These are phyloP conservation scores for Xylocopa sonorina DNA, from an alignment of 1,140 invertebrate genomes.

Conservation along the genomic window DNA sequence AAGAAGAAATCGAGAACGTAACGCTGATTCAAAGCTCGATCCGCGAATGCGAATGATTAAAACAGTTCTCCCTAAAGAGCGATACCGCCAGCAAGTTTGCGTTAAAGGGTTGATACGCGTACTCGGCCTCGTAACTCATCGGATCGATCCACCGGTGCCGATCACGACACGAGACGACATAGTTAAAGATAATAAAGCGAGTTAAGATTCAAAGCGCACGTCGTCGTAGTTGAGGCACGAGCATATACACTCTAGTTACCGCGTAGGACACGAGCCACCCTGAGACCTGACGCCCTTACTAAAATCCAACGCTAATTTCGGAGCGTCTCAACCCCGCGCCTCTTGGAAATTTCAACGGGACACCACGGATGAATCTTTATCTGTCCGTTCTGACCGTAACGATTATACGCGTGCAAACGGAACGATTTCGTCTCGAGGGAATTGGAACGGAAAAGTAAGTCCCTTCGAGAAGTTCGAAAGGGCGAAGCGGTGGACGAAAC, in stretches of 20 bases:
- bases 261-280: slow-evolving; percentile 22
- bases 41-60: no score
- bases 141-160: not conserved
- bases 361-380: not conserved
- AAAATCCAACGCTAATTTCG: slow-evolving; percentile 60
- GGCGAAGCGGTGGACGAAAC: not conserved
- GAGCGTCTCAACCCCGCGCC: slow-evolving; percentile 21
- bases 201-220: slow-evolving; percentile 71
- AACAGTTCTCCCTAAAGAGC: no score
- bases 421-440: not conserved
- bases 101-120: no score
- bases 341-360: slow-evolving; percentile 35
- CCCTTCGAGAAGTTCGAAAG: not conserved
- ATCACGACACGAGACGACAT: slow-evolving; percentile 3
- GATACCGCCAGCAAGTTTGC: no score
- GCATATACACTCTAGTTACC: slow-evolving; percentile 55
- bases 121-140: not conserved
- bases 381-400: not conserved
- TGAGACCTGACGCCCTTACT: slow-evolving; percentile 68
- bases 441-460: not conserved
- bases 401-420: not conserved
- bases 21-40: no score
- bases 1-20: no score
- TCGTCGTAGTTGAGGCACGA: slow-evolving; percentile 46
- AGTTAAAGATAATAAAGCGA: slow-evolving; percentile 67